Conservation (phyloP, 1,140 invertebrate species). For the Solen grandis region DNA sequence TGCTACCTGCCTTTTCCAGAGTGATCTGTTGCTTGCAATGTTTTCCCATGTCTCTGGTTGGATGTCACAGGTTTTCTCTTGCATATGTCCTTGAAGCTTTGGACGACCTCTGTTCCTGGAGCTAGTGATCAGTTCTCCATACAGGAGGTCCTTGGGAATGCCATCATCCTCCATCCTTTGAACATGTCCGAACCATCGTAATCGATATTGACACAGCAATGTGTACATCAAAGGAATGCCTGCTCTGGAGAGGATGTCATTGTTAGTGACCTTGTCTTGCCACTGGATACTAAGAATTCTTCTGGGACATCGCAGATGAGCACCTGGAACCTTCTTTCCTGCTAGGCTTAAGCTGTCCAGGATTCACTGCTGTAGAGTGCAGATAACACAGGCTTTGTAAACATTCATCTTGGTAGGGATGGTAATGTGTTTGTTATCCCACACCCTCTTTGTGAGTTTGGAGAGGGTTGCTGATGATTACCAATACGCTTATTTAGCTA, state of each 20-base stretch:
- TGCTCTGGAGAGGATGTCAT: no score
- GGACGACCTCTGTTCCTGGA: no score
- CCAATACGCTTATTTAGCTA: no score
- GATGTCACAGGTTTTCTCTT: background rate
- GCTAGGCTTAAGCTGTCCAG: constrained; percentile 30
- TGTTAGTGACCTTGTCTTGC: constrained; percentile 20
- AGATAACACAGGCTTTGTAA: constrained; percentile 27
- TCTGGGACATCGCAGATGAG: constrained; percentile 32
- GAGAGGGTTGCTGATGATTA: background rate
- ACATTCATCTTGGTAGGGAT: constrained; percentile 38
- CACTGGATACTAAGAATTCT: constrained; percentile 7
- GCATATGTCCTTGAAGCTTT: no score
- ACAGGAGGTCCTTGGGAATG: background rate
- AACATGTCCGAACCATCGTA: background rate
- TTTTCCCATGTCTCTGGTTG: background rate
- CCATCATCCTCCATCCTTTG: no score
- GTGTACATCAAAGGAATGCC: background rate
- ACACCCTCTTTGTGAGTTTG: constrained; percentile 38
- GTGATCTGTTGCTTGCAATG: background rate
- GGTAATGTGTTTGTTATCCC: constrained; percentile 36
- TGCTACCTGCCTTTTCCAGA: constrained; percentile 1
- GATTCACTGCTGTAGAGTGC: constrained; percentile 36
- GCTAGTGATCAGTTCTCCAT: no score
- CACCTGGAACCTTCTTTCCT: constrained; percentile 23
- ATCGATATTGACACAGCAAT: background rate